Percentiles rank a stretch among this genome's conserved stretches.
Evolutionary conservation across 1,140 invertebrate species (phyloP).

Genomic region (Calephelis nemesis): DNA sequence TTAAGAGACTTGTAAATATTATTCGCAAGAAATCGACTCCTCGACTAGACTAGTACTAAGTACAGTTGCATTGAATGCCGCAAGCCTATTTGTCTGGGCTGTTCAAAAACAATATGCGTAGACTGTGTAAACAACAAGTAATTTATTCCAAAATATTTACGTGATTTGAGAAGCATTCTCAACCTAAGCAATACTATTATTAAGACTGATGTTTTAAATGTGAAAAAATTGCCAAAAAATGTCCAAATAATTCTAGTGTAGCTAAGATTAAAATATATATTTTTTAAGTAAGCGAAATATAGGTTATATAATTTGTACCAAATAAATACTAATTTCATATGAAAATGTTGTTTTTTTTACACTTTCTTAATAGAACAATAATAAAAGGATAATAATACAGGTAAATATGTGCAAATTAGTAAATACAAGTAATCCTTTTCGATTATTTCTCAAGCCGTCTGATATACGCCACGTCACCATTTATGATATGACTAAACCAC

Average conservation of each 20-base stretch:
- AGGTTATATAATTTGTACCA: conserved; percentile 25
- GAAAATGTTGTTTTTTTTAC: conserved; percentile 28
- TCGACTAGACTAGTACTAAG: too few relatives aligned
- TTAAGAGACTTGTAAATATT: too few relatives aligned
- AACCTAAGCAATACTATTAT: conserved; percentile 24
- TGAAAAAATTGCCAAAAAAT: too few relatives aligned
- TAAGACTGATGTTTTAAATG: conserved; percentile 9
- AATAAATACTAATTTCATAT: conserved; percentile 28
- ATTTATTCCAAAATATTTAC: conserved; percentile 27
- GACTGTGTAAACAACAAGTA: conserved; percentile 24
- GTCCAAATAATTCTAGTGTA: not conserved
- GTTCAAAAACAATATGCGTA: conserved; percentile 29
- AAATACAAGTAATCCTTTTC: conserved; percentile 25
- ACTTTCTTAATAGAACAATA: conserved; percentile 22
- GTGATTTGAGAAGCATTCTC: conserved; percentile 22
- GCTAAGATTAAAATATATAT: conserved; percentile 24
- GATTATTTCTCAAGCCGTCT: conserved; percentile 6
- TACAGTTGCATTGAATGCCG: conserved; percentile 30
- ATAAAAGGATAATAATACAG: conserved; percentile 20
- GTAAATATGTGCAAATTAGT: conserved; percentile 25
- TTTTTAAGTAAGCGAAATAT: conserved; percentile 24
- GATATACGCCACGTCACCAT: conserved; percentile 28
- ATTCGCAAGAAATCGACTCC: too few relatives aligned
- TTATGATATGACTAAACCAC: conserved; percentile 11
- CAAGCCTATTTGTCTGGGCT: conserved; percentile 30